phyloP scores from a whole-genome alignment of 37 sponge, comb jelly and placozoan genomes.

The Mnemiopsis leidyi region DNA sequence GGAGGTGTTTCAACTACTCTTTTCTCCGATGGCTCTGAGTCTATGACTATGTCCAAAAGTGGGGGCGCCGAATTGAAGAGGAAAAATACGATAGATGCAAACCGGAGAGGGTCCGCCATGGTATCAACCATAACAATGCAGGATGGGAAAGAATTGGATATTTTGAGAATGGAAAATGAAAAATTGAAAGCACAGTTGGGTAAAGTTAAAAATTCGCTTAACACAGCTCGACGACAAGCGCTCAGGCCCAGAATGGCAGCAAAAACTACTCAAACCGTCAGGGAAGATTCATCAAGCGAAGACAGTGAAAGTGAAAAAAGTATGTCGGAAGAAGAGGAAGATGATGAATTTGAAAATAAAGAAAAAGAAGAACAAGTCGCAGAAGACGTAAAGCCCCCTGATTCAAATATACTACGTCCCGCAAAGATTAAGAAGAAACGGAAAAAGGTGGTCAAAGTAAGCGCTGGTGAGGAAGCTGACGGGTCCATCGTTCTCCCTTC shows the following conservation, averaged over 20 bases:
- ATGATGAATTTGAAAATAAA: not conserved
- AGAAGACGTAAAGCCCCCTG: not conserved
- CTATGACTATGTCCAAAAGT: not conserved
- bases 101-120: not conserved
- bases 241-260: not conserved
- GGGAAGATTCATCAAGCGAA: not conserved
- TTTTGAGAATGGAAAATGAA: conserved; percentile 38
- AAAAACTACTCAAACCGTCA: not conserved
- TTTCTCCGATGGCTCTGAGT: not conserved
- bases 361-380: not conserved
- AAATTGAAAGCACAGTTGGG: not conserved
- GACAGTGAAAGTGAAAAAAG: not conserved
- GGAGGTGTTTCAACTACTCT: not conserved
- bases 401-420: not conserved
- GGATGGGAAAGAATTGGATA: conserved; percentile 37
- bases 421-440: not conserved
- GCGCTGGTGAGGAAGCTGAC: not conserved
- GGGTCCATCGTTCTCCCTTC: not conserved
- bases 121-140: conserved; percentile 56
- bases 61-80: not conserved
- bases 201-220: conserved; percentile 23
- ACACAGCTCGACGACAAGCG: not conserved
- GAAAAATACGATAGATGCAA: not conserved
- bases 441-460: not conserved
- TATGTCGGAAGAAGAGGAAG: not conserved